phyloP scores from a whole-genome alignment of 1,140 invertebrate species.

The Popillia japonica region DNA sequence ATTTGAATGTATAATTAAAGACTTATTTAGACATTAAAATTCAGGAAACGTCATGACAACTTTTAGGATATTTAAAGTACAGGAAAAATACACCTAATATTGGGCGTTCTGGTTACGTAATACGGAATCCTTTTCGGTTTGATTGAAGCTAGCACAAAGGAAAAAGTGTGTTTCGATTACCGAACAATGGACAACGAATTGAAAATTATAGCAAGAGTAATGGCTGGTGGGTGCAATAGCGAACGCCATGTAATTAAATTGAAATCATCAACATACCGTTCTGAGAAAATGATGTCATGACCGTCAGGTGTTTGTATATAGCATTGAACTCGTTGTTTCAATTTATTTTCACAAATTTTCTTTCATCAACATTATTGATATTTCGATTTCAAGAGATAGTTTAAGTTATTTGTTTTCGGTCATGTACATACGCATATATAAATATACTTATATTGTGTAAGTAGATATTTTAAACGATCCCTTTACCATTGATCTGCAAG shows the following conservation, averaged over 20 bases:
- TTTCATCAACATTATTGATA: background rate
- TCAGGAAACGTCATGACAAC: background rate
- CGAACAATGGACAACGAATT: constrained; percentile 1
- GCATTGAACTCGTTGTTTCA: background rate
- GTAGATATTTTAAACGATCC: background rate
- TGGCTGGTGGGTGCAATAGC: constrained; percentile 8
- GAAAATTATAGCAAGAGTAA: constrained; percentile 1
- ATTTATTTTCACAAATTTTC: background rate
- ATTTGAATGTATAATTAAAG: no score
- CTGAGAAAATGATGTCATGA: constrained; percentile 14
- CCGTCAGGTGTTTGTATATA: background rate
- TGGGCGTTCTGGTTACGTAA: background rate
- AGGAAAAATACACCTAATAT: background rate
- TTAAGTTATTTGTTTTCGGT: background rate
- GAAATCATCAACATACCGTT: background rate
- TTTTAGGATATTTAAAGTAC: background rate
- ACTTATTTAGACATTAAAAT: no score
- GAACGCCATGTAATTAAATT: constrained; percentile 11
- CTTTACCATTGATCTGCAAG: background rate
- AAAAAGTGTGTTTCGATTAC: constrained; percentile 1
- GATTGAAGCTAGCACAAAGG: background rate
- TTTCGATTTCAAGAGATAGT: background rate
- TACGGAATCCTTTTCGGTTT: background rate
- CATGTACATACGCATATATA: background rate
- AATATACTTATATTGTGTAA: background rate